phyloP scores from a whole-genome alignment of 2,888 invertebrate genomes.

The Sicus ferrugineus region DNA sequence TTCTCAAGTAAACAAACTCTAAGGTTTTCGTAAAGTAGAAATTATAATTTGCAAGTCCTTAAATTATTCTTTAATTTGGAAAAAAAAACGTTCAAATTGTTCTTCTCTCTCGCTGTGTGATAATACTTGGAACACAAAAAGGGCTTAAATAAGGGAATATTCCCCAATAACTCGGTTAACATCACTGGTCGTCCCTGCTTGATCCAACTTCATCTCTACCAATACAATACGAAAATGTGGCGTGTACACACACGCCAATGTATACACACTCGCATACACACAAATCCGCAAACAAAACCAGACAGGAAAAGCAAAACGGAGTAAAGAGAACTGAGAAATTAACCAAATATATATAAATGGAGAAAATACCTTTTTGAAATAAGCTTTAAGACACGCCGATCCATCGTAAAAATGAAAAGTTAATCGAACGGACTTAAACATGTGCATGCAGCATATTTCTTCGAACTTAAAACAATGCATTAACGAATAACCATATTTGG shows the following conservation, averaged over 20 bases:
- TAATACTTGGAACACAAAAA: no score
- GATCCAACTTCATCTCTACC: not conserved
- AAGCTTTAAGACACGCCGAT: constrained; percentile 82
- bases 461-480: constrained; percentile 17
- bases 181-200: constrained; percentile 4
- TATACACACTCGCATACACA: constrained; percentile 28
- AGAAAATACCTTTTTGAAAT: constrained; percentile 81
- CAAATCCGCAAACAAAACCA: constrained; percentile 32
- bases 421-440: constrained; percentile 61
- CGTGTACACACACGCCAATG: constrained; percentile 27
- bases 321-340: constrained; percentile 34
- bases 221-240: constrained; percentile 5
- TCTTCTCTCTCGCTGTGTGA: no score
- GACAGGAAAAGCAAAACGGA: constrained; percentile 31
- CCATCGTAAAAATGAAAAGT: constrained; percentile 71
- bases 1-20: no score
- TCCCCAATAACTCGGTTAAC: not conserved
- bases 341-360: constrained; percentile 45
- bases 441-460: constrained; percentile 54
- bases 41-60: no score
- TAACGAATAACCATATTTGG: not conserved
- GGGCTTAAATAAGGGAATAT: no score
- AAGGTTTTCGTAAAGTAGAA: no score
- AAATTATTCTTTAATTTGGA: no score
- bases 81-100: no score